Conservation (phyloP, 2,113 vertebrate species). For the Heterotis niloticus region DNA sequence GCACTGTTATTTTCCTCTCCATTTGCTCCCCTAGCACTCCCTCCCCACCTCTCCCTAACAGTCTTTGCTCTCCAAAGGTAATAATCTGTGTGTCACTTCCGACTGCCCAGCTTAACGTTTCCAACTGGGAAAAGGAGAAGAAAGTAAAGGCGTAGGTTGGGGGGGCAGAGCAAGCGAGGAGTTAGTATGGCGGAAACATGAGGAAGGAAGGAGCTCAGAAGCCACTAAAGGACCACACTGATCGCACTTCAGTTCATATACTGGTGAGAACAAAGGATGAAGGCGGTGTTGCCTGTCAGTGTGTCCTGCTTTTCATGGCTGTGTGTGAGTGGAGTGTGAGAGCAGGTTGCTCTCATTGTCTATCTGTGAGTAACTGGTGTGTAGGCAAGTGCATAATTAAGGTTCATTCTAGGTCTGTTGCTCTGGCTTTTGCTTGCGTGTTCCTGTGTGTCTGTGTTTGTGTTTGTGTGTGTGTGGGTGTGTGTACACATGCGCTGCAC, state of each 20-base stretch:
- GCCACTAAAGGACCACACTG: neutral
- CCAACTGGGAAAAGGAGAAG: conserved; percentile 9
- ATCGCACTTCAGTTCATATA: neutral
- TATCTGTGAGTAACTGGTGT: neutral
- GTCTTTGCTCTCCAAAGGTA: conserved; percentile 21
- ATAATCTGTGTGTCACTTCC: conserved; percentile 40
- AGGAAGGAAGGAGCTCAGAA: neutral
- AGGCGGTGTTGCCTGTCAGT: neutral
- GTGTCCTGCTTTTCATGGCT: neutral
- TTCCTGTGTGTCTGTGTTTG: neutral
- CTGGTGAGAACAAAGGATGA: neutral
- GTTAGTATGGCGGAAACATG: neutral
- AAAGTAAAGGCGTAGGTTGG: neutral
- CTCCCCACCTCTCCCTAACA: neutral
- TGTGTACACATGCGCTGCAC: conserved; percentile 1
- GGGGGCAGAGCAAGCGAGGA: neutral
- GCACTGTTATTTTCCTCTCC: conserved; percentile 5
- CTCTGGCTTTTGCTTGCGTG: neutral
- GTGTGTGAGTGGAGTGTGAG: neutral
- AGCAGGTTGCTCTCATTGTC: neutral
- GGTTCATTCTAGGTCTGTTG: too few relatives aligned
- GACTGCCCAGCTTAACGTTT: conserved; percentile 29
- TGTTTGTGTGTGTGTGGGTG: neutral
- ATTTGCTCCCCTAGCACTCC: neutral
- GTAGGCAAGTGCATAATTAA: neutral